phyloP scores from a whole-genome alignment of 2,797 vertebrate genomes.

The Eospalax fontanierii region DNA sequence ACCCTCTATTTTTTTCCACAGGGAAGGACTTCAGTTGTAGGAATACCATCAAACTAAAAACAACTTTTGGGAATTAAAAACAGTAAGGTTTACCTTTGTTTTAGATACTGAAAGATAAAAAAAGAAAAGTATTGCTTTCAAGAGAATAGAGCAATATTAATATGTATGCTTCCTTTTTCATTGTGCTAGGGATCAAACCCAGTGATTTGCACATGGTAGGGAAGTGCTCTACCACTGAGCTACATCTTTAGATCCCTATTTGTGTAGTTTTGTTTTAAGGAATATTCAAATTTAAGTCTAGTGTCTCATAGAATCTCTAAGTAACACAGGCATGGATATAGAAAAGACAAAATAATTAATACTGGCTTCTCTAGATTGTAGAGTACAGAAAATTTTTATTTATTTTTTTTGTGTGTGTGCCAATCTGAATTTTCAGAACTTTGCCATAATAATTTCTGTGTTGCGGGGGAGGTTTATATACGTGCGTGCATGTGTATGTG shows the following conservation, averaged over 20 bases:
- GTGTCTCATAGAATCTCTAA: constrained; percentile 33
- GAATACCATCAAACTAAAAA: too few relatives aligned
- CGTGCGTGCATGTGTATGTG: too few relatives aligned
- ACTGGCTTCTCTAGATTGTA: not conserved
- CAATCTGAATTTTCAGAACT: too few relatives aligned
- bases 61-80: too few relatives aligned
- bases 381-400: not conserved
- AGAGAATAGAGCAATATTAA: too few relatives aligned
- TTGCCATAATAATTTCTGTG: too few relatives aligned
- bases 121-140: too few relatives aligned
- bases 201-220: not conserved
- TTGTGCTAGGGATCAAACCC: not conserved
- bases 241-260: not conserved
- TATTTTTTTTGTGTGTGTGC: not conserved
- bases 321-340: not conserved
- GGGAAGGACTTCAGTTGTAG: too few relatives aligned
- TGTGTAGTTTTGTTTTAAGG: constrained; percentile 17
- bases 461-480: too few relatives aligned
- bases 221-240: not conserved
- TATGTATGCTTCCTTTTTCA: not conserved
- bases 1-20: too few relatives aligned
- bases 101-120: too few relatives aligned
- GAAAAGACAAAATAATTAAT: constrained; percentile 4
- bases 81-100: too few relatives aligned
- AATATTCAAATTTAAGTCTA: constrained; percentile 12